Evolutionary conservation across 2,797 vertebrate species (phyloP).

Genomic region (Vireo griseus): DNA sequence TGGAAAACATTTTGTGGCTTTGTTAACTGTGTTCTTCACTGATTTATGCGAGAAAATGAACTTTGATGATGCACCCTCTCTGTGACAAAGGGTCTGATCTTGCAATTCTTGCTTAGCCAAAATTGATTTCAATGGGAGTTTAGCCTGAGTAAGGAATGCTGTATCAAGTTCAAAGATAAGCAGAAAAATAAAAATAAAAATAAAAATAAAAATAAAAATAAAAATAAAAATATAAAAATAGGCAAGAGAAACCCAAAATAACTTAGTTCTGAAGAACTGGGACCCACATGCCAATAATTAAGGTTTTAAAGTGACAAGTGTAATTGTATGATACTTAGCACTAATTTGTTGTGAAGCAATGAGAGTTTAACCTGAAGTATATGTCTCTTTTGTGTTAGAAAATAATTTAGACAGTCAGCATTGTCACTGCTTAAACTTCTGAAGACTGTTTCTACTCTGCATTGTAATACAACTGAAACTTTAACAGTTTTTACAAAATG

Average conservation of each 20-base stretch:
- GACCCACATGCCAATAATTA: neutral
- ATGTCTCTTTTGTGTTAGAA: neutral
- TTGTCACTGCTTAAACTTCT: neutral
- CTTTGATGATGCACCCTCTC: neutral
- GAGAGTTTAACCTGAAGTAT: neutral
- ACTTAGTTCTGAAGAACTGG: neutral
- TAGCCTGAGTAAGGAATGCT: neutral
- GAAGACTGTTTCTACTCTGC: neutral
- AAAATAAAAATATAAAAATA: neutral
- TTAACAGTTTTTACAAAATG: neutral
- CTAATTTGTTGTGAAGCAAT: neutral
- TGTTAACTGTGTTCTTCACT: neutral
- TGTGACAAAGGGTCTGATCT: neutral
- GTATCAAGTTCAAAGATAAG: neutral
- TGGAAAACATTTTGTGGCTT: neutral
- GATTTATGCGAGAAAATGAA: neutral
- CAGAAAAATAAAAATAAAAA: neutral
- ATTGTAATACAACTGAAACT: neutral
- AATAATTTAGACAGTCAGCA: neutral
- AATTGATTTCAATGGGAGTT: neutral
- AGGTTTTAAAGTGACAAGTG: neutral
- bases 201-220: neutral
- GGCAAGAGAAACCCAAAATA: neutral
- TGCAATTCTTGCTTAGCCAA: neutral
- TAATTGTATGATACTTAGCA: neutral